Evolutionary conservation across 2,113 vertebrate species (phyloP), one percentile per base, ranked within the genome.

Genomic region (Columbina picui): DNA sequence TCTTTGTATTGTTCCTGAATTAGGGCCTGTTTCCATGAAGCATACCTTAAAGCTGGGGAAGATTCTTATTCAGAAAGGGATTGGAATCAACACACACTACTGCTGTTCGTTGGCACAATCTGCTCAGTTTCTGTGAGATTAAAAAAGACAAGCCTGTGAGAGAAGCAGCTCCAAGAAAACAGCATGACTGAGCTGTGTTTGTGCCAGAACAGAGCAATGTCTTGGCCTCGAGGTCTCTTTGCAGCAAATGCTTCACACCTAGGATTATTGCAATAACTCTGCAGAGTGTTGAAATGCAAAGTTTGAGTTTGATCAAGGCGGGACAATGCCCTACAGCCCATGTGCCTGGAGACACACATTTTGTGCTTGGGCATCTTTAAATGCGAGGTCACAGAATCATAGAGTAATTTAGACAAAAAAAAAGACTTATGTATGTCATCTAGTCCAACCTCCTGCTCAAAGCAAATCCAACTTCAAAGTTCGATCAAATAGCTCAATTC

Each of bases 111-210:
- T 92, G 83, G 79, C 68, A 25, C 50, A 64, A 89, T 88, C 41
- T 86, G 41, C 59, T 69, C 73, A 7, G 36, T 43, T 93, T 88
- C 92, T 90, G 63, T 50, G 75, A 93, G 83, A 84, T 93, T 52
- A 70, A 55, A 55, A 60, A 69, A 80, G 90, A 90, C 86, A 80
- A 94, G 43, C 47, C 68, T 88, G 2, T 80, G 83, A 89, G 43
- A 76, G 67, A 69, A 89, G 71, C 32, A 16, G 83, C 63, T 94
- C 76, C 71, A 84, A 61, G 68, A 93, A 80, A 74, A 50, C 39
- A 70, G 92, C 55, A 2, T 88, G 92, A 88, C 68, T 63, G 82
- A 67, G 71, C 55, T 55, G 45, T 57, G 79, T 80, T 88, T 95
- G 83, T 94, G 86, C 90, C 90, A 95, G 64, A 69, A 47, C 14